Evolutionary conservation across 2,797 vertebrate species (phyloP).

Genomic region (Argya squamiceps): DNA sequence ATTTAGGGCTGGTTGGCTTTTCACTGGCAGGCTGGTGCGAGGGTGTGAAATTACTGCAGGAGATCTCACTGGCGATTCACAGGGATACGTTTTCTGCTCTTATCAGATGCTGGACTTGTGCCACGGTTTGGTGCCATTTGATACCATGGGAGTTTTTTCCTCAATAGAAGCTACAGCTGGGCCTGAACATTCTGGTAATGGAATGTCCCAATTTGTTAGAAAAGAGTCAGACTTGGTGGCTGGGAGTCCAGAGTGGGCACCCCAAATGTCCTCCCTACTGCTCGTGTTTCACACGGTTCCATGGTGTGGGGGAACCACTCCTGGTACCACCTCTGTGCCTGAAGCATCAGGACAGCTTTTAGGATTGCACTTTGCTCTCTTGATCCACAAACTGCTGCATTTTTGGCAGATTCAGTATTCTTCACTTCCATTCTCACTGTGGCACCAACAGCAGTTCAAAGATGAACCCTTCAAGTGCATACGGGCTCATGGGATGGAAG

Average conservation of each 20-base stretch:
- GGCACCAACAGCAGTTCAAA: not conserved
- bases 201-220: not conserved
- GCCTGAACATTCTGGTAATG: not conserved
- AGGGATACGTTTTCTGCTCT: not conserved
- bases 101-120: constrained; percentile 42
- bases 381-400: rapidly evolving
- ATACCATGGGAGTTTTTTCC: constrained; percentile 47
- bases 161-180: not conserved
- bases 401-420: not conserved
- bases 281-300: not conserved
- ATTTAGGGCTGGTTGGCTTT: not conserved
- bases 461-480: not conserved
- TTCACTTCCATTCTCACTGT: not conserved
- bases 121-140: constrained; percentile 2
- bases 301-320: not conserved
- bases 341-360: not conserved
- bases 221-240: not conserved
- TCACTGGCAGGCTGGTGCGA: not conserved
- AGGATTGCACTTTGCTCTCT: not conserved
- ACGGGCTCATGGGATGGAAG: not conserved
- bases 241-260: not conserved
- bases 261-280: not conserved
- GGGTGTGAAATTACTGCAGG: constrained; percentile 42
- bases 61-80: not conserved
- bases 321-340: not conserved